Evolutionary conservation across 2,888 invertebrate species (phyloP), one percentile per base, ranked within the genome.

Genomic region (Megastigmus dorsalis): DNA sequence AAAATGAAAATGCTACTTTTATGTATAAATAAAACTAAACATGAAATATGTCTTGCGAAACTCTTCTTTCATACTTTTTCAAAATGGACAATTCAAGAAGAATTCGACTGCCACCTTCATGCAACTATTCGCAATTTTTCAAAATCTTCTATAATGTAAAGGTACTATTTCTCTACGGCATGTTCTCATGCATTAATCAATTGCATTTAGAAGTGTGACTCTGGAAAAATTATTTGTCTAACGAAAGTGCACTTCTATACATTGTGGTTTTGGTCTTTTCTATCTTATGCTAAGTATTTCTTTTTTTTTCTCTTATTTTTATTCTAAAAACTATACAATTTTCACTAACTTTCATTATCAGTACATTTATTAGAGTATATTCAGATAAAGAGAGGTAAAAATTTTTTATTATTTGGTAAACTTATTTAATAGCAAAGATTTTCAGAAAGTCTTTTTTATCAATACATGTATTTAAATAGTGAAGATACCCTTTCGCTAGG

Each of bases 101-200:
- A 9, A 43, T 66, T 43, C 50, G 36, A 67, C 67, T 67, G 43
- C 62, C 67, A 73, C 67, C 73, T 36, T 26, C 73, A 73, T 73
- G 73, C 73, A 67, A 59, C 36, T 50, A 45, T 10, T 33, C n/a
- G 52, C 28, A 52, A 23, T 52, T 48, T n/a, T 45, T 59, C 10
- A 30, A 59, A 20, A 18, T 5, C 50, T 54, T 28, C 15, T 69
- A 54, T 18, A n/a, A n/a, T n/a, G n/a, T n/a, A n/a, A 33, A 48
- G 10, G 3, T 41, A 41, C n/a, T 20, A 20, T 41, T 5, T 52
- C 54, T n/a, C 48, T 48, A 57, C 36, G n/a, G 38, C 38, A 67
- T 30, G 59, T 26, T 54, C 4, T 48, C 65, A 57, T 71, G 71
- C 65, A 57, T 18, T 28, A 55, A 6, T 23, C 23, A 36, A 50